These are phyloP conservation scores for Galleria mellonella DNA, from an alignment of 1,140 invertebrate species.

Conservation along the genomic window DNA sequence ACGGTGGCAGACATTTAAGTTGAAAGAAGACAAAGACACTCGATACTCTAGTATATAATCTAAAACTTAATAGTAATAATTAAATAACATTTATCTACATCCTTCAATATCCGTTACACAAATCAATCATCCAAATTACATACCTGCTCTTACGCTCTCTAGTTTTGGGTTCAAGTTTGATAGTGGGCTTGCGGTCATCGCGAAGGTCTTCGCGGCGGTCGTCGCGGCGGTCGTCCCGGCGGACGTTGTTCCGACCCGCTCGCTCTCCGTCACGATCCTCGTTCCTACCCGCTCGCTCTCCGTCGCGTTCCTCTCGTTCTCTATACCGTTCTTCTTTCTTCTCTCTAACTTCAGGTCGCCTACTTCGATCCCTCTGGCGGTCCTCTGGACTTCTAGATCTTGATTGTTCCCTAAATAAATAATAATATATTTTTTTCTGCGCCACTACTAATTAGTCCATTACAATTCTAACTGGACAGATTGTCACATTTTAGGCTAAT, in stretches of 20 bases:
- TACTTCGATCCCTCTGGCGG: slow-evolving; percentile 11
- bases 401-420: slow-evolving; percentile 20
- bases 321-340: slow-evolving; percentile 1
- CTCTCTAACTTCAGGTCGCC: background rate
- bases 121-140: too few relatives aligned
- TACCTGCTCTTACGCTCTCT: slow-evolving; percentile 42
- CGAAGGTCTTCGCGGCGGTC: slow-evolving; percentile 6
- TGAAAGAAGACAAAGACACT: too few relatives aligned
- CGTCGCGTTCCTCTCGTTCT: slow-evolving; percentile 9
- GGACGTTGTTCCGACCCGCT: background rate
- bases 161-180: slow-evolving; percentile 10
- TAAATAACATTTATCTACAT: too few relatives aligned
- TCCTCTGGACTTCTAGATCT: slow-evolving; percentile 34
- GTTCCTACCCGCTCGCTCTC: background rate
- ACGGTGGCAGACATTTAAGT: too few relatives aligned
- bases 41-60: too few relatives aligned
- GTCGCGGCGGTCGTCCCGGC: background rate
- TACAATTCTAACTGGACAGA: too few relatives aligned
- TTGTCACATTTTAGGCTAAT: too few relatives aligned
- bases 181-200: background rate
- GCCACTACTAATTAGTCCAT: too few relatives aligned
- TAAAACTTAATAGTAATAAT: too few relatives aligned
- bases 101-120: too few relatives aligned
- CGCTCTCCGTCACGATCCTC: slow-evolving; percentile 1
- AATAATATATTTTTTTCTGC: too few relatives aligned